A percentile compares a stretch with the other conserved stretches of the same genome.
Evolutionary conservation across 2,113 vertebrate species (phyloP).

Genomic region (Dolichallabes microphthalmus): DNA sequence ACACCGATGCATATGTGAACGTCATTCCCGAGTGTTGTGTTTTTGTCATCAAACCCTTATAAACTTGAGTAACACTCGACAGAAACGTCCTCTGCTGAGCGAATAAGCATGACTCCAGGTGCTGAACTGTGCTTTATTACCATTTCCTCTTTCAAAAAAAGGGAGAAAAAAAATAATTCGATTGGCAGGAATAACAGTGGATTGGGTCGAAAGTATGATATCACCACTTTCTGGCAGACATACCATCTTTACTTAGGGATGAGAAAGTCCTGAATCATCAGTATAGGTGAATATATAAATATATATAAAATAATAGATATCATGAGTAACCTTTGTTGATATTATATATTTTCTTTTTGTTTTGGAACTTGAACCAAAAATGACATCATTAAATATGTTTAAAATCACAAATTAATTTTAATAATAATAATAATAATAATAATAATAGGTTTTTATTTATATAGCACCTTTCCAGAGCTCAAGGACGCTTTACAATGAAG

Average conservation of each 20-base stretch:
- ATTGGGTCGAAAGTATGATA: conserved; percentile 7
- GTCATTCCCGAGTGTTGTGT: conserved; percentile 9
- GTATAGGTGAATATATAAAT: not conserved
- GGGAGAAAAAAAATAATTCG: not conserved
- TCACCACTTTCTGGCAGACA: not conserved
- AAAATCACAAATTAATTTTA: not conserved
- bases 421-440: too few species aligned
- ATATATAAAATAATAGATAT: not conserved
- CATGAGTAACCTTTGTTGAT: not conserved
- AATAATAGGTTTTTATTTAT: too few species aligned
- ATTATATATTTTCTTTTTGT: not conserved
- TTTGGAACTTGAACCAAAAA: not conserved
- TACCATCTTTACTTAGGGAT: not conserved
- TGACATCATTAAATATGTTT: not conserved
- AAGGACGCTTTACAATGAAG: too few species aligned
- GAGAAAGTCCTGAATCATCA: not conserved
- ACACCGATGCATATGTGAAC: not conserved
- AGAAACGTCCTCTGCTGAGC: conserved; percentile 15
- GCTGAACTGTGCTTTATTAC: not conserved
- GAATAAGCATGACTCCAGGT: conserved; percentile 13
- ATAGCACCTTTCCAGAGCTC: too few species aligned
- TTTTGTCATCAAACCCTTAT: conserved; percentile 4
- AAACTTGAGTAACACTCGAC: not conserved
- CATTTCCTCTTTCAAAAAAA: not conserved
- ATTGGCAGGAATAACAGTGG: not conserved